Percentiles rank a stretch among this genome's conserved stretches.
Evolutionary conservation across 1,140 invertebrate species (phyloP).

Genomic region (Nautilus pompilius): DNA sequence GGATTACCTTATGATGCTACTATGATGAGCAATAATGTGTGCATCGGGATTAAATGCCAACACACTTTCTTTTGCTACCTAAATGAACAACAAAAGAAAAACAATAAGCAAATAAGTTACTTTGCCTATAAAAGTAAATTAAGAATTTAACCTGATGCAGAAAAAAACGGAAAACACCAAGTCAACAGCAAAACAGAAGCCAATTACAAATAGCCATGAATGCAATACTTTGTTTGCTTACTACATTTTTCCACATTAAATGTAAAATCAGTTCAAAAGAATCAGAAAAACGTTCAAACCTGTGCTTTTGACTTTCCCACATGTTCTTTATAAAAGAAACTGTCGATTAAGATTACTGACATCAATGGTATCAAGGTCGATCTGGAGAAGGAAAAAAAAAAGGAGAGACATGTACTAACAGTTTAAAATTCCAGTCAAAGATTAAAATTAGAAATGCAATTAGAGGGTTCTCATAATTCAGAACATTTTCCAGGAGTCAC

Average conservation of each 20-base stretch:
- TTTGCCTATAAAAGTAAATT: background rate
- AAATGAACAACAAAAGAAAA: conserved; percentile 12
- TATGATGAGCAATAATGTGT: conserved; percentile 86
- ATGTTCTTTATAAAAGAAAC: conserved; percentile 97
- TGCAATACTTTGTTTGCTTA: too few relatives aligned
- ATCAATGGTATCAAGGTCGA: conserved; percentile 99
- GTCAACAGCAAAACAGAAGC: too few relatives aligned
- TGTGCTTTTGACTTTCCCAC: conserved; percentile 90
- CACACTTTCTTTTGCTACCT: conserved; percentile 79
- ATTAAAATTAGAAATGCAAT: background rate
- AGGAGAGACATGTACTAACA: background rate
- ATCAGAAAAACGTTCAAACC: conserved; percentile 27
- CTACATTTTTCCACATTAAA: too few relatives aligned
- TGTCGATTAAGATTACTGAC: conserved; percentile 99
- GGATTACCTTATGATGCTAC: conserved; percentile 85
- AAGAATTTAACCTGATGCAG: too few relatives aligned
- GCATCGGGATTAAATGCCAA: conserved; percentile 84
- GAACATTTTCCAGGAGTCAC: too few relatives aligned
- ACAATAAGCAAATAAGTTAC: background rate
- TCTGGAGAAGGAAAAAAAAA: conserved; percentile 64
- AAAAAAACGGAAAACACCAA: too few relatives aligned
- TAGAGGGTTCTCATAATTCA: too few relatives aligned
- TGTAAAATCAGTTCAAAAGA: too few relatives aligned
- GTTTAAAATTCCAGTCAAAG: background rate
- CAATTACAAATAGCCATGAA: too few relatives aligned